phyloP scores from a whole-genome alignment of 1,140 invertebrate genomes.

The Pristionchus pacificus region DNA sequence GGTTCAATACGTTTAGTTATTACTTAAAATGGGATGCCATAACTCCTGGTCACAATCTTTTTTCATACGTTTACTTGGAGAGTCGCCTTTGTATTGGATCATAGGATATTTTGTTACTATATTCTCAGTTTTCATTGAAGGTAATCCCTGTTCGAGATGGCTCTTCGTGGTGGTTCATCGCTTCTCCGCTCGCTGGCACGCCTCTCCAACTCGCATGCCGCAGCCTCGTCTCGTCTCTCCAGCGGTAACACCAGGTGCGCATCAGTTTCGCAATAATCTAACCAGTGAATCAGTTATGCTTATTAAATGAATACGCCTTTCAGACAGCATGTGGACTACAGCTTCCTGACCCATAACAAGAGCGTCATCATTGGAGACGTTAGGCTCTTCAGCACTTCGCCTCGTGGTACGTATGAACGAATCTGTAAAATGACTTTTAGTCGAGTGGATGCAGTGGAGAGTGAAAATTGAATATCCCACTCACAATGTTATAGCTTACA shows the following conservation, averaged over 20 bases:
- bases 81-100: too few species aligned
- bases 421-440: too few species aligned
- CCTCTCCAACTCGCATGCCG: not conserved
- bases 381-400: not conserved
- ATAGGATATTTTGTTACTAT: too few species aligned
- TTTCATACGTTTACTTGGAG: too few species aligned
- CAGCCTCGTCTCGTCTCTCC: not conserved
- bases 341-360: not conserved
- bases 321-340: not conserved
- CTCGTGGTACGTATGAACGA: not conserved
- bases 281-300: not conserved
- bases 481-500: too few species aligned
- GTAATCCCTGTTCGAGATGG: too few species aligned
- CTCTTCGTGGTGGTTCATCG: not conserved
- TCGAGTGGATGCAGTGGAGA: too few species aligned
- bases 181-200: not conserved
- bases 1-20: too few species aligned
- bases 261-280: not conserved
- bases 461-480: too few species aligned
- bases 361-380: not conserved
- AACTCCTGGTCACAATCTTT: too few species aligned
- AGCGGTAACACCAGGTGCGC: not conserved
- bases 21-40: too few species aligned
- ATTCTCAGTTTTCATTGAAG: too few species aligned
- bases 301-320: not conserved